A percentile compares a stretch with the other conserved stretches of the same genome.
Evolutionary conservation across 2,888 invertebrate genomes (phyloP).

Genomic region (Hipparchia sbordonii): DNA sequence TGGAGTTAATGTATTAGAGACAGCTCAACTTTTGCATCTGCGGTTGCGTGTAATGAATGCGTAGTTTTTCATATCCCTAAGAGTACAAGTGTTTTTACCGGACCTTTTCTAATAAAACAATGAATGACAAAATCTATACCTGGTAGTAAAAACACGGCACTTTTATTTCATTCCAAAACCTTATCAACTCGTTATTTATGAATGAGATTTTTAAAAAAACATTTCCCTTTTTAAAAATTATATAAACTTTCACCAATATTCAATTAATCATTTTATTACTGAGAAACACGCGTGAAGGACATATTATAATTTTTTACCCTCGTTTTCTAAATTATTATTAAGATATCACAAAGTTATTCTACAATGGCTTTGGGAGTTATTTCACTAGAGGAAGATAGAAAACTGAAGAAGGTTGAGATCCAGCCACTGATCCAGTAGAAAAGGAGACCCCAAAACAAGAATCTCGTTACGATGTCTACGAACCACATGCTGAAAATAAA

Average conservation of each 20-base stretch:
- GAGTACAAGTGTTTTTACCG: no score
- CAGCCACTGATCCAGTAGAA: constrained; percentile 79
- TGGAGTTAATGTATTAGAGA: no score
- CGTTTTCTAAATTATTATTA: neutral
- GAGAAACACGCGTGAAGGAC: neutral
- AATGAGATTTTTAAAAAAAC: neutral
- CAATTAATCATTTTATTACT: neutral
- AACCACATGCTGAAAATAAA: constrained; percentile 91
- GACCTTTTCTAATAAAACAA: no score
- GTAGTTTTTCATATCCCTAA: no score
- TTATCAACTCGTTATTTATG: no score
- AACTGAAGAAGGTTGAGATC: constrained; percentile 53
- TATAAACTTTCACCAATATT: neutral
- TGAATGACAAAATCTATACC: no score
- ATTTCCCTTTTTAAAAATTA: neutral
- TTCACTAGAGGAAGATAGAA: constrained; percentile 44
- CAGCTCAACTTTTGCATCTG: no score
- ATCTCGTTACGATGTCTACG: constrained; percentile 89
- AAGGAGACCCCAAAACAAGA: constrained; percentile 85
- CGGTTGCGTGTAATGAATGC: no score
- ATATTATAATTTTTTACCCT: no score
- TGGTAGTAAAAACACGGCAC: no score
- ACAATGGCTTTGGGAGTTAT: constrained; percentile 37
- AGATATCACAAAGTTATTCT: constrained; percentile 27
- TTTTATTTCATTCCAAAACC: no score